Evolutionary conservation across 2,888 invertebrate genomes (phyloP).

Genomic region (Bellardia bayeri): DNA sequence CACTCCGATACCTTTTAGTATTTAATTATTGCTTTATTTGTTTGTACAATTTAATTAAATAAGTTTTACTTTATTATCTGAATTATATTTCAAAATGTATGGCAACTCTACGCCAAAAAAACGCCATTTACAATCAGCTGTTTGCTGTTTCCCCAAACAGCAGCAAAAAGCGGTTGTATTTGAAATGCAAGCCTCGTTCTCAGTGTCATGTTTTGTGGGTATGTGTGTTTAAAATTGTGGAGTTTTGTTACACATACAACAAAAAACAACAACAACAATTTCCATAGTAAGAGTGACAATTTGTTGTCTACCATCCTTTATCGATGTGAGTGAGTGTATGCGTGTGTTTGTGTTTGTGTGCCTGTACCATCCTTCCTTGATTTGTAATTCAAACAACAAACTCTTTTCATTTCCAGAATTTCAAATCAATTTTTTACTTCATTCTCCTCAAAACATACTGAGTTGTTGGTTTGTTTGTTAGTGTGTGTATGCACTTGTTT

Average conservation of each 20-base stretch:
- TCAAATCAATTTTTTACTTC: slow-evolving; percentile 69
- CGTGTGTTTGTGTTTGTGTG: slow-evolving; percentile 20
- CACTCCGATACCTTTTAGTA: background rate
- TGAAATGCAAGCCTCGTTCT: slow-evolving; percentile 82
- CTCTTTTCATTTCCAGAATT: slow-evolving; percentile 72
- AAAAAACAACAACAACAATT: slow-evolving; percentile 56
- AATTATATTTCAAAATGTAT: background rate
- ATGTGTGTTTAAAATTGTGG: slow-evolving; percentile 27
- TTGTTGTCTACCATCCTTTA: slow-evolving; percentile 56
- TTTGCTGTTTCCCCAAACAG: slow-evolving; percentile 47
- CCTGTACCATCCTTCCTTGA: slow-evolving; percentile 64
- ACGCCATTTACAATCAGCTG: slow-evolving; percentile 70
- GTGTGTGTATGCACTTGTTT: slow-evolving; percentile 62
- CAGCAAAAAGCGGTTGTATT: slow-evolving; percentile 76
- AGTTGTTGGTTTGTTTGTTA: slow-evolving; percentile 5
- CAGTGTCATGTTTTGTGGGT: slow-evolving; percentile 49
- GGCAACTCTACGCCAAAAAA: slow-evolving; percentile 45
- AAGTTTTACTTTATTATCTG: background rate
- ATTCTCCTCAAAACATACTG: slow-evolving; percentile 15
- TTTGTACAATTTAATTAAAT: slow-evolving; percentile 10
- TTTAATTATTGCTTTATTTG: slow-evolving; percentile 38
- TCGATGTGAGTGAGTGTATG: slow-evolving; percentile 8
- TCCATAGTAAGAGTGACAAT: slow-evolving; percentile 69
- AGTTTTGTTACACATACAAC: slow-evolving; percentile 50
- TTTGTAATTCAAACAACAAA: slow-evolving; percentile 72